Evolutionary conservation across 2,888 invertebrate species (phyloP).

Genomic region (Drosophila maculinotata): DNA sequence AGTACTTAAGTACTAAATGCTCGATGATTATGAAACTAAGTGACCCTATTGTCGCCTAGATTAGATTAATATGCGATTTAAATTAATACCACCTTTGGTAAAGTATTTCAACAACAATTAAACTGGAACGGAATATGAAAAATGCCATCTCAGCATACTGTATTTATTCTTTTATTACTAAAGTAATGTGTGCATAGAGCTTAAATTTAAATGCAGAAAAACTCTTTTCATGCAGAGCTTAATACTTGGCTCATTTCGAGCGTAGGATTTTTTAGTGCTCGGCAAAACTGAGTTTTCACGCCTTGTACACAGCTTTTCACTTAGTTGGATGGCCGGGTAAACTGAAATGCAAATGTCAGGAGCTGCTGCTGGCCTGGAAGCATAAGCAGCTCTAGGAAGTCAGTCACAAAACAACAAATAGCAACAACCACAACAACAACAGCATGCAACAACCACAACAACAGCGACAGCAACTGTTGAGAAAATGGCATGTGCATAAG

Average conservation of each 20-base stretch:
- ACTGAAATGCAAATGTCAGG: constrained; percentile 76
- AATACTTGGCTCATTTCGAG: constrained; percentile 6
- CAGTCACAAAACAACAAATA: constrained; percentile 35
- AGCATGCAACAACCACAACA: constrained; percentile 24
- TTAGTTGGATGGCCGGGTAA: constrained; percentile 43
- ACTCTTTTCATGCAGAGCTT: not conserved
- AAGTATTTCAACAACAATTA: too few species aligned
- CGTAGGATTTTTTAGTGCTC: constrained; percentile 7
- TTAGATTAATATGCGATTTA: constrained; percentile 18
- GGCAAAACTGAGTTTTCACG: constrained; percentile 45
- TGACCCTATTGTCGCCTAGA: constrained; percentile 21
- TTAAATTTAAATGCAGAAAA: constrained; percentile 1
- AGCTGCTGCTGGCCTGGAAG: constrained; percentile 60
- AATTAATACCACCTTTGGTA: too few species aligned
- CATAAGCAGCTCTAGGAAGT: constrained; percentile 60
- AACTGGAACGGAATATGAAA: too few species aligned
- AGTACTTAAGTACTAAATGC: not conserved
- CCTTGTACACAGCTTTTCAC: constrained; percentile 58
- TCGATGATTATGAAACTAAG: constrained; percentile 35
- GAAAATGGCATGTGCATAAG: constrained; percentile 71
- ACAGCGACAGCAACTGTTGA: constrained; percentile 55
- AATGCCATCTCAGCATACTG: not conserved
- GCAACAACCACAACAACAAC: too few species aligned
- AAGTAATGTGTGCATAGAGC: not conserved
- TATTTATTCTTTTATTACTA: not conserved